Evolutionary conservation across 2,888 invertebrate genomes (phyloP), one percentile per base, ranked within the genome.

Genomic region (Chloromyia formosa): DNA sequence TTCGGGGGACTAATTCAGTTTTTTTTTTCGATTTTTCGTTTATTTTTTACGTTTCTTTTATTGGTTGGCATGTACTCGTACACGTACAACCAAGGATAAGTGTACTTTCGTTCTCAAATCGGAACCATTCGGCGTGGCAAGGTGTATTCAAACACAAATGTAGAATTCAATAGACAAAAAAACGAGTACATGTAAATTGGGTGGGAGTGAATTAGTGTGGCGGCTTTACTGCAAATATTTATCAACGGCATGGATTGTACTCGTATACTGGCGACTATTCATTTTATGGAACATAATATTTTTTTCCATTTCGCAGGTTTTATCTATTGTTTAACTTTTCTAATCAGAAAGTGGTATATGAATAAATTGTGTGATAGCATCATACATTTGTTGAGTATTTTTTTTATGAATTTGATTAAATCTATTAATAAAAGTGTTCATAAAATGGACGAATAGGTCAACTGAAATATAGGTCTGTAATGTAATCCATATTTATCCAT

Each of bases 311-410:
- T 27, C 10, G 35, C 62, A 16, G 7, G 20, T 56, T 56, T 56
- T 56, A 56, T 56, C 56, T 56, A 18, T 56, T 56, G 22, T 20
- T 56, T 56, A 56, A 56, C 56, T 56, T 56, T 18, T 16, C 56
- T 56, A 56, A 56, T 56, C 56, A 56, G 2, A 20, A 49, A 49
- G 10, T 35, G 27, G 27, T 35, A 35, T 35, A 35, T 7, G 27
- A 35, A 7, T 35, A 35, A 35, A 7, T 35, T n/a, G n/a, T n/a
- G n/a, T n/a, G n/a, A 35, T 35, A 35, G 27, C 2, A 35, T 35
- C 27, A 7, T 4, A 35, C 27, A 35, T 35, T 35, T 35, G 27
- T 35, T 35, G 27, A 35, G 3, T 35, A 7, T 35, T 35, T 35
- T 35, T 35, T 35, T 35, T 35, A 35, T 35, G 27, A 35, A 35